A percentile compares a stretch with the other conserved stretches of the same genome.
Evolutionary conservation across 2,113 vertebrate species (phyloP).

Genomic region (Labeo rohita): DNA sequence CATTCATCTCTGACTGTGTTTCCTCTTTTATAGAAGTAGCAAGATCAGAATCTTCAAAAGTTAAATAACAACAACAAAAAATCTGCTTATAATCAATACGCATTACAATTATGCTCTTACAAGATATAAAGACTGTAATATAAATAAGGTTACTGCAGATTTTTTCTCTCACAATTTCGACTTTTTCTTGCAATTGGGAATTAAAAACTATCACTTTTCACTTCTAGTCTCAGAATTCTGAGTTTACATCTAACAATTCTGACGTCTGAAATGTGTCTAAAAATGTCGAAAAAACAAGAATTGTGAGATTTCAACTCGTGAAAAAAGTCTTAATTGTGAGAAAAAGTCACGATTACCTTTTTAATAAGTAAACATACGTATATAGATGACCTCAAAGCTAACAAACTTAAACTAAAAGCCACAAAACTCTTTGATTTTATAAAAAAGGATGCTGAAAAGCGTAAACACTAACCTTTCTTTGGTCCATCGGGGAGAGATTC

Average conservation of each 20-base stretch:
- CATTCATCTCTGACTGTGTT: conserved; percentile 62
- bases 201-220: too few relatives aligned
- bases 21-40: conserved; percentile 34
- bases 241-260: too few relatives aligned
- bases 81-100: neutral
- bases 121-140: neutral
- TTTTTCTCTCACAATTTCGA: neutral
- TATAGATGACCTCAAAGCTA: neutral
- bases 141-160: neutral
- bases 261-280: too few relatives aligned
- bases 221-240: too few relatives aligned
- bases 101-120: neutral
- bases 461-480: conserved; percentile 49
- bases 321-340: too few relatives aligned
- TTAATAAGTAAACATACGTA: neutral
- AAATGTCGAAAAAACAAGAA: too few relatives aligned
- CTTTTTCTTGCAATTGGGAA: too few relatives aligned
- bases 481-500: conserved; percentile 41
- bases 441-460: neutral
- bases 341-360: neutral
- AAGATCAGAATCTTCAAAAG: conserved; percentile 42
- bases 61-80: conserved; percentile 28
- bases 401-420: neutral
- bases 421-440: neutral
- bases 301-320: too few relatives aligned